These are phyloP conservation scores for Silvanus unidentatus DNA, from an alignment of 2,888 invertebrate genomes.

Conservation along the genomic window DNA sequence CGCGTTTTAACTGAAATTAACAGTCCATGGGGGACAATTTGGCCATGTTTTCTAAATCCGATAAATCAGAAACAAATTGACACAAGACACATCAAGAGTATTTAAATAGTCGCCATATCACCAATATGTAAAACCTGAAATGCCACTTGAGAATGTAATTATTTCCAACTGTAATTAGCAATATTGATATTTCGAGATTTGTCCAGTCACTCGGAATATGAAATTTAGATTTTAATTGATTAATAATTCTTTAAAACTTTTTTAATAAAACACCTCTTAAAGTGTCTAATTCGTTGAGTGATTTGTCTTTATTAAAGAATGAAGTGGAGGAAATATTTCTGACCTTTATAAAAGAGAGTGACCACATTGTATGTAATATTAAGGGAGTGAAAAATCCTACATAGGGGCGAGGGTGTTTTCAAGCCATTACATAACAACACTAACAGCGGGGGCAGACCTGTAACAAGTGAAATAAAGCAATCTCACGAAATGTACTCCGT, in stretches of 20 bases:
- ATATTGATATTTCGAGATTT: slow-evolving; percentile 7
- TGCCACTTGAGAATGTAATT: slow-evolving; percentile 12
- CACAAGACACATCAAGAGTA: slow-evolving; percentile 12
- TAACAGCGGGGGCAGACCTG: slow-evolving; percentile 9
- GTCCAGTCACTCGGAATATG: slow-evolving; percentile 2
- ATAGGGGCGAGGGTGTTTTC: slow-evolving; percentile 12
- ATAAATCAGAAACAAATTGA: slow-evolving; percentile 13
- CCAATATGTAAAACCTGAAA: no score
- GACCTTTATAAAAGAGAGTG: background rate
- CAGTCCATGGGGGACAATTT: no score
- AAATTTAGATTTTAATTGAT: no score
- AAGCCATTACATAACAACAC: slow-evolving; percentile 12
- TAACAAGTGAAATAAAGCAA: slow-evolving; percentile 13
- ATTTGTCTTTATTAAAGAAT: no score
- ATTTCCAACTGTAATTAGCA: slow-evolving; percentile 10
- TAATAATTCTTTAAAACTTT: no score
- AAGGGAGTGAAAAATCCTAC: slow-evolving; percentile 10
- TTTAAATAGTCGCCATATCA: slow-evolving; percentile 13
- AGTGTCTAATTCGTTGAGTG: no score
- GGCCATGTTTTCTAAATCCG: slow-evolving; percentile 4
- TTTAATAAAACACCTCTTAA: no score
- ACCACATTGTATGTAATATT: slow-evolving; percentile 6
- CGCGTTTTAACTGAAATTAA: no score
- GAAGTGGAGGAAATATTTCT: no score
- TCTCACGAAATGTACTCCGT: slow-evolving; percentile 7